phyloP scores from a whole-genome alignment of 2,888 invertebrate genomes.

The Polydrusus tereticollis region DNA sequence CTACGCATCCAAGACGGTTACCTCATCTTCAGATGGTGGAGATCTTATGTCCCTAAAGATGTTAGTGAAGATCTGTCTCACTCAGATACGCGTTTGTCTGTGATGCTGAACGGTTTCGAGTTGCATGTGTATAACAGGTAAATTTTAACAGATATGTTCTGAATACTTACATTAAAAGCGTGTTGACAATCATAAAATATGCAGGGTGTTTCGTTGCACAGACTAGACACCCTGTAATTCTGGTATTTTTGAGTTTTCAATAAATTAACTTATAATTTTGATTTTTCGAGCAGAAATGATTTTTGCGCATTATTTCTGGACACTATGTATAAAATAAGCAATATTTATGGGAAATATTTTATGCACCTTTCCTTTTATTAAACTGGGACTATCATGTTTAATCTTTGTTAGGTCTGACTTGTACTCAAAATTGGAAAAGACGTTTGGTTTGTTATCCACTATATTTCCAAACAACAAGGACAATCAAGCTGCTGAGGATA shows the following conservation, averaged over 20 bases:
- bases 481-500: slow-evolving; percentile 55
- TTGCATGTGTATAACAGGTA: slow-evolving; percentile 88
- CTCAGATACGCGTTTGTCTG: slow-evolving; percentile 91
- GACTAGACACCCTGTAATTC: no score
- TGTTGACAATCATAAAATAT: no score
- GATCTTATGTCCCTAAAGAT: slow-evolving; percentile 94
- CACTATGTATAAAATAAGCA: no score
- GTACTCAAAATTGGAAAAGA: slow-evolving; percentile 88
- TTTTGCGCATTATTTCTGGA: no score
- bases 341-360: no score
- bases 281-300: no score
- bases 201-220: no score
- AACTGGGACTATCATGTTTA: no score
- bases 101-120: slow-evolving; percentile 94
- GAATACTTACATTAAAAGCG: no score
- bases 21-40: slow-evolving; percentile 98
- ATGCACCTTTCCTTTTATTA: no score
- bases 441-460: slow-evolving; percentile 86
- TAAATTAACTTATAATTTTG: no score
- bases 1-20: slow-evolving; percentile 96
- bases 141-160: not conserved
- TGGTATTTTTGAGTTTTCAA: no score
- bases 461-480: slow-evolving; percentile 74
- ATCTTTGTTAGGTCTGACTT: slow-evolving; percentile 75
- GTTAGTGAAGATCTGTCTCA: slow-evolving; percentile 95